Base-by-base conservation (phyloP, 2,113 vertebrate species). In the Drymodes brunneopygia region DNA sequence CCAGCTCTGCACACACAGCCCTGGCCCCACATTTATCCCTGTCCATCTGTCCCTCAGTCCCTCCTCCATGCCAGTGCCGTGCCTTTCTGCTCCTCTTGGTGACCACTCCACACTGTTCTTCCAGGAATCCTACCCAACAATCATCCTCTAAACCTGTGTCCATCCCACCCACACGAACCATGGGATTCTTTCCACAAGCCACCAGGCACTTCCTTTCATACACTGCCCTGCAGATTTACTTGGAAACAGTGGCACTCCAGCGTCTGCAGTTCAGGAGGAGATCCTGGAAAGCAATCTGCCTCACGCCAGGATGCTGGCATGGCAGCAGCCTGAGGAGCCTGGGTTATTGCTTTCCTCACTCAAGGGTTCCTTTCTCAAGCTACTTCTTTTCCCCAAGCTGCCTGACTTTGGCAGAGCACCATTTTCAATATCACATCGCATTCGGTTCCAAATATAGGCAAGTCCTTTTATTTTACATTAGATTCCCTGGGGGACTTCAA, bases 251-350 rank as follows among this genome's bases (percentile, higher is more conserved):
- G 92, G 88, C 95, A 71, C 95, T 95, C 4, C 80, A 8, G 36
- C 1, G 70, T 89, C 96, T 95, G 86, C 84, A 42, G 93, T 97
- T 84, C 92, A 95, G 90, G 86, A 73, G 70, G 91, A 88, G 88
- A 95, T 94, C 80, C 94, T 96, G 96, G 89, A 92, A 89, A 90
- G 83, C 57, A 97, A 81, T 92, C 88, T 83, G 79, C 94, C 92
- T 96, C 96, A 23, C 78, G 5, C 62, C 27, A 2, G 96, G 95
- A 92, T 94, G 94, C 97, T 97, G 95, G 95, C 96, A 86, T 51
- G 72, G 94, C 87, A 91, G 31, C 51, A 67, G 14, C 35, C 89
- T 82, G 87, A 81, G 53, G 72, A 93, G 86, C 77, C 86, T 77
- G 72, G 3, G 0, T 88, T 95, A 85, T 45, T 87, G 69, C 70